Conservation (phyloP, 1,140 invertebrate genomes). For the Himalopsyche phryganea region DNA sequence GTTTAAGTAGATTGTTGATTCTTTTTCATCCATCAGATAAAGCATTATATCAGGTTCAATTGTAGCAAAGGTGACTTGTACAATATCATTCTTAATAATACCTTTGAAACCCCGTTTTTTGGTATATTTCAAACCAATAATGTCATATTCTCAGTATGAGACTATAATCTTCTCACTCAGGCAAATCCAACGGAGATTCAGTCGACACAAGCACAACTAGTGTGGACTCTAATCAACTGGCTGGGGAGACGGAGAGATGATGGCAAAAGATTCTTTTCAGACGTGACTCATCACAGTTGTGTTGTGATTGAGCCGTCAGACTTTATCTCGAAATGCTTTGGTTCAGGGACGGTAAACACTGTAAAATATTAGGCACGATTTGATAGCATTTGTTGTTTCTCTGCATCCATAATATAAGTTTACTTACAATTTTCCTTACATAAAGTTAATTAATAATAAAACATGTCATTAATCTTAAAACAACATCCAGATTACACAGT, state of each 20-base stretch:
- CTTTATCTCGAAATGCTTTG: conserved; percentile 13
- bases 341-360: conserved; percentile 25
- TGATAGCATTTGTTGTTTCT: not conserved
- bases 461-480: no score
- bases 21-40: no score
- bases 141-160: conserved; percentile 12
- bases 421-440: no score
- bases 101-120: no score
- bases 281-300: conserved; percentile 12
- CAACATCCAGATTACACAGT: no score
- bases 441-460: no score
- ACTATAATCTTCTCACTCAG: conserved; percentile 18
- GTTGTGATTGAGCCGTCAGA: conserved; percentile 6
- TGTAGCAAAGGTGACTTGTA: no score
- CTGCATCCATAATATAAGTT: not conserved
- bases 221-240: conserved; percentile 29
- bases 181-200: conserved; percentile 26
- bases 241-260: conserved; percentile 33
- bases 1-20: no score
- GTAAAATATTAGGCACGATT: conserved; percentile 29
- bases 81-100: no score
- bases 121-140: no score
- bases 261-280: conserved; percentile 23
- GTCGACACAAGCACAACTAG: conserved; percentile 33
- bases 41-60: no score